Conservation (phyloP, 2,113 vertebrate species). For the Strix aluco region DNA sequence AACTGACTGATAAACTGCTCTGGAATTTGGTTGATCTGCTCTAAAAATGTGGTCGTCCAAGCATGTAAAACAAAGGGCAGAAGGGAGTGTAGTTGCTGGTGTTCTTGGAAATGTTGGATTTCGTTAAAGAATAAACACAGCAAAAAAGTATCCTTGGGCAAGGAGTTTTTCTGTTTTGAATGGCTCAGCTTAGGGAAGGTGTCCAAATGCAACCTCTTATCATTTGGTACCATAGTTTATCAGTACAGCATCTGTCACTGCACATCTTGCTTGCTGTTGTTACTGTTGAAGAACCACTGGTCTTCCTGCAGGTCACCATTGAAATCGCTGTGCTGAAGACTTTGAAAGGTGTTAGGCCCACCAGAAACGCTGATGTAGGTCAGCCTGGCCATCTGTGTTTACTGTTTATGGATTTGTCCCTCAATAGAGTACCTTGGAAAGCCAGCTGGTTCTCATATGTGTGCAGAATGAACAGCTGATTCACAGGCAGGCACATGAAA, state of each 20-base stretch:
- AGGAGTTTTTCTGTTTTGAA: not conserved
- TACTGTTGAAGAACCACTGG: not conserved
- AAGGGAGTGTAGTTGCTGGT: not conserved
- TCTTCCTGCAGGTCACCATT: not conserved
- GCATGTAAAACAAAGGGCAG: conserved; percentile 5
- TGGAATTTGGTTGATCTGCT: conserved; percentile 52
- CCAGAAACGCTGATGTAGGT: not conserved
- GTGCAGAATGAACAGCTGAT: not conserved
- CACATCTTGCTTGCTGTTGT: not conserved
- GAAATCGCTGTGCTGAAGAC: not conserved
- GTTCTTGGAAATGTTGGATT: not conserved
- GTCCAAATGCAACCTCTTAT: not conserved
- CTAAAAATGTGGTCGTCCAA: conserved; percentile 28
- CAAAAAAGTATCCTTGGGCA: not conserved
- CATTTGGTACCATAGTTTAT: not conserved
- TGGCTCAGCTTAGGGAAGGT: not conserved
- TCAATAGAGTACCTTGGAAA: not conserved
- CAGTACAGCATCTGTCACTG: not conserved
- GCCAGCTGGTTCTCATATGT: not conserved
- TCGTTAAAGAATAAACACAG: not conserved
- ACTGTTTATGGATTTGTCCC: not conserved
- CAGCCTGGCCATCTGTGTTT: not conserved
- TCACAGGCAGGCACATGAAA: not conserved
- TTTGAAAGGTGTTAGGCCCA: not conserved
- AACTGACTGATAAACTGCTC: conserved; percentile 51